Conservation (phyloP, 1,140 invertebrate species). For the Drosophila santomea region DNA sequence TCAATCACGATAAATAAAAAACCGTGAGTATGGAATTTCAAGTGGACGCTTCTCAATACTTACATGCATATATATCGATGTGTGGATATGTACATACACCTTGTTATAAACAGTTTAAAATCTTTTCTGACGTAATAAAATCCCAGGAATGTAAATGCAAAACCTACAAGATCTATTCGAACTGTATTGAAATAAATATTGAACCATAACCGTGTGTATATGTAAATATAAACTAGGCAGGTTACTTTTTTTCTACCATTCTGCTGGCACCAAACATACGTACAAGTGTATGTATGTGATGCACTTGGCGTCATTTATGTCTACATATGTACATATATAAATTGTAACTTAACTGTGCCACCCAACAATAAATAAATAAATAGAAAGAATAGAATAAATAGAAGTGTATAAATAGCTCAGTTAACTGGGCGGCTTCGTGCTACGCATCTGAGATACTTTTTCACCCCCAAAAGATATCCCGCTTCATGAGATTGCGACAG, state of each 20-base stretch:
- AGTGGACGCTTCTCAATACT: neutral
- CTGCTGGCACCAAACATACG: neutral
- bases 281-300: conserved; percentile 8
- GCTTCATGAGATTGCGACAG: neutral
- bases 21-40: conserved; percentile 4
- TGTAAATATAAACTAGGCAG: neutral
- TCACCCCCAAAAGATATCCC: neutral
- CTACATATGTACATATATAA: neutral
- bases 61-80: neutral
- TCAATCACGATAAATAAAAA: conserved; percentile 1
- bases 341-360: no score
- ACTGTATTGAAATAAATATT: neutral
- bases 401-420: neutral
- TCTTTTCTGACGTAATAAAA: conserved; percentile 13
- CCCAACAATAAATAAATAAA: neutral
- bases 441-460: neutral
- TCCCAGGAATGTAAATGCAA: neutral
- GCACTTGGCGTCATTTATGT: neutral
- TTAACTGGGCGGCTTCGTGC: neutral
- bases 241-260: conserved; percentile 1
- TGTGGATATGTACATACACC: neutral
- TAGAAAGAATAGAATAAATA: neutral
- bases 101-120: conserved; percentile 14
- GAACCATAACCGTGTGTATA: neutral
- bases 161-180: neutral